phyloP scores from a whole-genome alignment of 2,888 invertebrate species.

The Ditylenchus weischeri region DNA sequence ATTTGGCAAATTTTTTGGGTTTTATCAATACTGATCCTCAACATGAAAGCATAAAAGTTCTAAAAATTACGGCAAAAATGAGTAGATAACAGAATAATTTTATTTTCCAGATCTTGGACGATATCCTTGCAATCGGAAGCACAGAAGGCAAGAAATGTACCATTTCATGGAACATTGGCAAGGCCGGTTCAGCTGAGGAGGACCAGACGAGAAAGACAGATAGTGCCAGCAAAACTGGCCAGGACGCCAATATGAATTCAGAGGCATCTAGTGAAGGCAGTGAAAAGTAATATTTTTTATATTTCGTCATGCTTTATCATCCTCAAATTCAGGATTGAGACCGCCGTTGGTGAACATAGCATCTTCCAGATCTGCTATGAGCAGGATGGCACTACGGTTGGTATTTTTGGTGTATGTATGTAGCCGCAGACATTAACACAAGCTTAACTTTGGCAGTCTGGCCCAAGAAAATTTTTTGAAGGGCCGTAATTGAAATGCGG shows the following conservation, averaged over 20 bases:
- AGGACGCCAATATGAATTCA: neutral
- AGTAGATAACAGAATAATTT: neutral
- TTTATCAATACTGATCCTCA: no score
- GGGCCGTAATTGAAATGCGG: no score
- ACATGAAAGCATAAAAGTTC: no score
- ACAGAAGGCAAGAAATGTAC: slow-evolving; percentile 20
- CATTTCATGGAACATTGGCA: slow-evolving; percentile 22
- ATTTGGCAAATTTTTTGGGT: no score
- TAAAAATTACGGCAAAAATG: no score
- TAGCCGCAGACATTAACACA: no score
- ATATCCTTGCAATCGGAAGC: slow-evolving; percentile 18
- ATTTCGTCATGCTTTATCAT: no score
- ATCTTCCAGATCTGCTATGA: slow-evolving; percentile 10
- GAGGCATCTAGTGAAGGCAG: neutral
- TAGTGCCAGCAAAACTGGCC: neutral
- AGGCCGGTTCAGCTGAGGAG: slow-evolving; percentile 16
- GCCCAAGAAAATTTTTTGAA: no score
- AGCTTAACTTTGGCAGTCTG: no score
- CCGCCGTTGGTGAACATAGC: neutral
- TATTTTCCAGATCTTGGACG: slow-evolving; percentile 15
- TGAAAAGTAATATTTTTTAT: no score
- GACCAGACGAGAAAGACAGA: slow-evolving; percentile 3
- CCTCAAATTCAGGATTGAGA: no score
- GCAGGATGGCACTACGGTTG: slow-evolving; percentile 13
- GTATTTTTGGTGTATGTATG: no score